These are phyloP conservation scores for Erannis defoliaria DNA, from an alignment of 2,888 invertebrate genomes.

Conservation along the genomic window DNA sequence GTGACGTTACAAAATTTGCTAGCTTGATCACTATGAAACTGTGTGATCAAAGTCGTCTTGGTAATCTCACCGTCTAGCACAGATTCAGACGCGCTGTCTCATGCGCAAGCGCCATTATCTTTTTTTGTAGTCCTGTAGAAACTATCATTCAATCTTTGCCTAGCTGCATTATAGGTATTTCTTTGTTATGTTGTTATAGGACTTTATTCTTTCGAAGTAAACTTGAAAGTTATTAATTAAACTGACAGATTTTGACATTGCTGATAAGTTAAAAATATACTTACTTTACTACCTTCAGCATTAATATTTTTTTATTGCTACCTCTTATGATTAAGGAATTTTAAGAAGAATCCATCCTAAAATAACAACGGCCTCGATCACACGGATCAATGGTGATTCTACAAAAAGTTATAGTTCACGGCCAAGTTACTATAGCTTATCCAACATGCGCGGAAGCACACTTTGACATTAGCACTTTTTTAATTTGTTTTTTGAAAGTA, in stretches of 20 bases:
- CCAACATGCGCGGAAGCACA: slow-evolving; percentile 64
- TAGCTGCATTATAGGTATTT: not conserved
- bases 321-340: not conserved
- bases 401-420: slow-evolving; percentile 77
- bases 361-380: slow-evolving; percentile 49
- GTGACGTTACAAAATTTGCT: no score
- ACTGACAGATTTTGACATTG: not conserved
- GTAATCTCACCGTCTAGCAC: no score
- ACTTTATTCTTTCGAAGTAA: not conserved
- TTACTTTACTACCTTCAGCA: not conserved
- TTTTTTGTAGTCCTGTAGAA: not conserved
- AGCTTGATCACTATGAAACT: no score
- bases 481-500: no score
- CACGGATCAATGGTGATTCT: slow-evolving; percentile 72
- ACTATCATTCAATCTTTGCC: not conserved
- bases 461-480: slow-evolving; percentile 73
- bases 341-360: slow-evolving; percentile 7
- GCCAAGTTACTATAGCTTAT: slow-evolving; percentile 34
- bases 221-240: not conserved
- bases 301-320: not conserved
- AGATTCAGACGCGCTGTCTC: slow-evolving; percentile 11
- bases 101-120: slow-evolving; percentile 1
- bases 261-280: not conserved
- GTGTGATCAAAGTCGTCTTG: no score
- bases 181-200: slow-evolving; percentile 35